Conservation (phyloP, 1,140 invertebrate genomes). For the Ruditapes philippinarum region DNA sequence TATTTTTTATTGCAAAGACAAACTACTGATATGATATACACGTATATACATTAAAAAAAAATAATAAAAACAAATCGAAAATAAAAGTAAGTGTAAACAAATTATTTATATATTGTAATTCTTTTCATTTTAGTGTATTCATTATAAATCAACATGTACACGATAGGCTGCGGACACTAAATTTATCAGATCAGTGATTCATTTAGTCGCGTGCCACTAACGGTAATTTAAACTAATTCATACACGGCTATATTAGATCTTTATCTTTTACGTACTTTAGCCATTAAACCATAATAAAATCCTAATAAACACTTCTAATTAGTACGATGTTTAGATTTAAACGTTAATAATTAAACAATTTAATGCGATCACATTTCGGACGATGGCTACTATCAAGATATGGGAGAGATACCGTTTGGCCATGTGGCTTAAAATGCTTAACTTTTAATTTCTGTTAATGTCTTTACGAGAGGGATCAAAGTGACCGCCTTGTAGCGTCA, state of each 20-base stretch:
- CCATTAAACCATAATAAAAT: slow-evolving; percentile 26
- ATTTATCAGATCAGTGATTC: no score
- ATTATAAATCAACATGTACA: no score
- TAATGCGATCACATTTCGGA: neutral
- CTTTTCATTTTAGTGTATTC: no score
- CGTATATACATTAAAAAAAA: no score
- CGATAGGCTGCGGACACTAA: no score
- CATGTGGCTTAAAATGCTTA: slow-evolving; percentile 15
- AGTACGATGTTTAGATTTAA: slow-evolving; percentile 13
- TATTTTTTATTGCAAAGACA: no score
- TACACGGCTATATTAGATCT: neutral
- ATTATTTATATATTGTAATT: no score
- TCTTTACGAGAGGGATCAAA: slow-evolving; percentile 45
- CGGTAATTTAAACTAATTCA: neutral
- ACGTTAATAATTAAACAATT: slow-evolving; percentile 41
- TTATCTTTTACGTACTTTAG: neutral
- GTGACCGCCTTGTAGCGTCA: neutral
- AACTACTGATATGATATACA: no score
- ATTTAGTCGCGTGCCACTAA: neutral
- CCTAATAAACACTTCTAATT: slow-evolving; percentile 22
- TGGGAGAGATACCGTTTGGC: slow-evolving; percentile 35
- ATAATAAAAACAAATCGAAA: no score
- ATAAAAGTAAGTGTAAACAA: no score
- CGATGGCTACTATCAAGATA: slow-evolving; percentile 13
- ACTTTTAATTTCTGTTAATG: slow-evolving; percentile 53